Conservation (phyloP, 2,797 vertebrate species). For the Diplodus sargus region DNA sequence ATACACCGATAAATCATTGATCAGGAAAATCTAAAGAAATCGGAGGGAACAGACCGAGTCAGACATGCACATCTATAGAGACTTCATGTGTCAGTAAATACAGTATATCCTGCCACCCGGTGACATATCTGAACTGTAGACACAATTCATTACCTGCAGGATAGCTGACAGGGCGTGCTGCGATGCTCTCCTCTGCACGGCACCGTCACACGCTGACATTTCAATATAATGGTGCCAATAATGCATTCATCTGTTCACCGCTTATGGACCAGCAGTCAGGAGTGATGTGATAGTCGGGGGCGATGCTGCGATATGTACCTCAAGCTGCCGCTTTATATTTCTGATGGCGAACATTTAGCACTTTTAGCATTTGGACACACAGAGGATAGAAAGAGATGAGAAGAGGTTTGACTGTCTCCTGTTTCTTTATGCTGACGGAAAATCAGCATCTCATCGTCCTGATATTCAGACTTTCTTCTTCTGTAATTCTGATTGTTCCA, state of each 20-base stretch:
- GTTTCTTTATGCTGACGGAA: not conserved
- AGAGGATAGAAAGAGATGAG: conserved; percentile 13
- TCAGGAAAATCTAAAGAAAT: not conserved
- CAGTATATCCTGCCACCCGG: conserved; percentile 28
- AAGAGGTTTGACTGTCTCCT: not conserved
- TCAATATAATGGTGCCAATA: conserved; percentile 74
- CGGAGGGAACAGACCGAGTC: not conserved
- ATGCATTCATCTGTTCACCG: conserved; percentile 71
- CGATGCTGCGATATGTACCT: conserved; percentile 48
- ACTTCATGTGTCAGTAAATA: conserved; percentile 19
- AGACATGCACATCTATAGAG: conserved; percentile 7
- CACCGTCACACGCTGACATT: conserved; percentile 72
- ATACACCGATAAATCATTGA: too few relatives aligned
- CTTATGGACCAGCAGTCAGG: conserved; percentile 68
- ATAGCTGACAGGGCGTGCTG: conserved; percentile 60
- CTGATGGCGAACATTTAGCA: conserved; percentile 53
- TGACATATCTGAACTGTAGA: conserved; percentile 59
- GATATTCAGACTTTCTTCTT: not conserved
- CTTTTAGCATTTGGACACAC: conserved; percentile 54
- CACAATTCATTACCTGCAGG: conserved; percentile 62
- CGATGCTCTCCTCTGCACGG: conserved; percentile 34
- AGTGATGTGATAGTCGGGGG: conserved; percentile 41
- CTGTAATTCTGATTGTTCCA: conserved; percentile 4
- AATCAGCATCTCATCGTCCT: not conserved
- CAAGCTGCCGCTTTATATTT: conserved; percentile 40